Percentiles rank a stretch among this genome's conserved stretches.
Conservation (phyloP, 53 echinoderm and acorn worm species). For the Stichopus horrens region DNA sequence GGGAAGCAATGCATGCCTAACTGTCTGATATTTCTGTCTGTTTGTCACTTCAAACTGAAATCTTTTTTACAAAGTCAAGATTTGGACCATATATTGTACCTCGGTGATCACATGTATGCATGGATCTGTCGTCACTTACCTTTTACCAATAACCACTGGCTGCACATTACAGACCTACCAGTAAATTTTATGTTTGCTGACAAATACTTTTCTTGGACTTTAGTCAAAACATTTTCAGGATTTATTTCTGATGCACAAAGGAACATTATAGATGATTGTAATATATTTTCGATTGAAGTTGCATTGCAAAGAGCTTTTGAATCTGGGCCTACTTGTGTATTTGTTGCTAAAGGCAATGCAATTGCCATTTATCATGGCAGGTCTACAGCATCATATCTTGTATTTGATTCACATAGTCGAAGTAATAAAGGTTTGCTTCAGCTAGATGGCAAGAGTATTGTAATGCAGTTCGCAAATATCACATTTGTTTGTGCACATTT, state of each 20-base stretch:
- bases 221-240: conserved; percentile 6
- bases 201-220: conserved; percentile 17
- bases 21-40: too few relatives aligned
- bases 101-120: too few relatives aligned
- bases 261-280: conserved; percentile 6
- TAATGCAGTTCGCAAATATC: conserved; percentile 15
- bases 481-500: conserved; percentile 4
- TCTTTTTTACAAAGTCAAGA: too few relatives aligned
- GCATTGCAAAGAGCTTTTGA: conserved; percentile 2
- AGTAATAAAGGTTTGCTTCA: too few relatives aligned
- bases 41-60: too few relatives aligned
- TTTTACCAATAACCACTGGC: not conserved
- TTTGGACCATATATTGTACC: too few relatives aligned
- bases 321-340: conserved; percentile 15
- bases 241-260: not conserved
- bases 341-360: conserved; percentile 23
- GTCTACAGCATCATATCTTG: conserved; percentile 1
- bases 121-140: too few relatives aligned
- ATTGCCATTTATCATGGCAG: conserved; percentile 7
- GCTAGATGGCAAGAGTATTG: not conserved
- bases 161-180: conserved; percentile 9
- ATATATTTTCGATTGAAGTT: conserved; percentile 1
- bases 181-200: conserved; percentile 25
- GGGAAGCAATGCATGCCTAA: too few relatives aligned
- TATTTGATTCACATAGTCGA: not conserved